Base-by-base conservation (phyloP, 2,113 vertebrate genomes). In the Nerophis lumbriciformis region DNA sequence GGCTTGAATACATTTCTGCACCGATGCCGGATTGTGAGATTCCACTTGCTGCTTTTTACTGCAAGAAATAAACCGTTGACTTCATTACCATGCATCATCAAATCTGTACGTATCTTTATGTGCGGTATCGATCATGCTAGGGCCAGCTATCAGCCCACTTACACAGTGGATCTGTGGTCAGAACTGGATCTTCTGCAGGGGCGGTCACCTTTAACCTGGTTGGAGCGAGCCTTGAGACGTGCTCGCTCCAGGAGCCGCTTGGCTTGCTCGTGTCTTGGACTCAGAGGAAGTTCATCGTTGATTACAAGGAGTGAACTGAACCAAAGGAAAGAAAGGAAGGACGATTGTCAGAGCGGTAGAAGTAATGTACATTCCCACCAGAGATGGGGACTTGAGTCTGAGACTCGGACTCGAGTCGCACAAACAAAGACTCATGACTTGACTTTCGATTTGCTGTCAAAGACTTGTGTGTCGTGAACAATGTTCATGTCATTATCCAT, bases 191-290 rank as follows among this genome's bases (percentile, higher is more conserved):
- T 49, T 21, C 92, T 80, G 63, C 91, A 80, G 71, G 89, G 85
- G 10, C 89, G 91, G 77, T 91, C 94, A 39, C 88, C 92, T 21
- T 93, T 92, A 60, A 91, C 61, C 0, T 92, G 93, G 79, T 80
- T 91, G 44, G 91, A 93, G 39, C 91, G 92, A 78, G 95, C 93
- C 88, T 97, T 97, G 86, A 94, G 91, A 56, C 94, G 90, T 19
- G 94, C 93, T 42, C 85, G 86, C 81, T 94, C 94, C 78, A 94
- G 89, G 72, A 95, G 91, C 75, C 90, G 92, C 83, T 93, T 95
- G 78, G 93, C 93, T 80, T 96, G 92, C 77, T 97, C 93, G 11
- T 93, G 93, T 79, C 93, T 90, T 10, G 93, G 90, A 68, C 94
- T 97, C 85, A 92, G 88, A 72, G 87, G 77, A 0, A 93, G 90